Conservation (phyloP, 2,888 invertebrate species). For the Lochmaea capreae region DNA sequence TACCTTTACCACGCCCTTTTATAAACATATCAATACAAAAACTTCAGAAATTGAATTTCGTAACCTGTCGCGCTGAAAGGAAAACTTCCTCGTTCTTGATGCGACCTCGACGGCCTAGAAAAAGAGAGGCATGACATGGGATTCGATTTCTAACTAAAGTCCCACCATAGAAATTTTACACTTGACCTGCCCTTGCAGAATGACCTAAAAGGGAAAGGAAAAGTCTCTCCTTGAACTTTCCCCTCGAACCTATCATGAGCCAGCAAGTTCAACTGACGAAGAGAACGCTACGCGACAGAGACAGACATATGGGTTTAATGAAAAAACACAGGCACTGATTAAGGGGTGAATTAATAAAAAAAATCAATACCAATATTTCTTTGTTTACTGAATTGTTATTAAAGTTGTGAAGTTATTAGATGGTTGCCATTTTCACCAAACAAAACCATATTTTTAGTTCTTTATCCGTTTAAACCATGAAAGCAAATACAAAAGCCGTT, state of each 20-base stretch:
- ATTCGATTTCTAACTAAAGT: conserved; percentile 20
- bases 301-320: not conserved
- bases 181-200: conserved; percentile 45
- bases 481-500: too few species aligned
- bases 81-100: conserved; percentile 35
- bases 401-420: too few species aligned
- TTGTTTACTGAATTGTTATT: too few species aligned
- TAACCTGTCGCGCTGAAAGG: conserved; percentile 11
- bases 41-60: not conserved
- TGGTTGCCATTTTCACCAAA: too few species aligned
- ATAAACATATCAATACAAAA: not conserved
- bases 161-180: conserved; percentile 21
- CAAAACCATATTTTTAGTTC: too few species aligned
- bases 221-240: conserved; percentile 49
- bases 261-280: conserved; percentile 23
- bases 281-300: conserved; percentile 20
- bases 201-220: conserved; percentile 42
- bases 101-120: conserved; percentile 4
- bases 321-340: conserved; percentile 3
- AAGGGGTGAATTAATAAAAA: conserved; percentile 10
- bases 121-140: not conserved
- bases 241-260: conserved; percentile 22
- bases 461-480: too few species aligned
- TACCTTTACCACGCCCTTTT: conserved; percentile 13
- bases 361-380: not conserved